Base-by-base conservation (phyloP, 2,797 vertebrate genomes). In the Lepilemur ruficaudatus region DNA sequence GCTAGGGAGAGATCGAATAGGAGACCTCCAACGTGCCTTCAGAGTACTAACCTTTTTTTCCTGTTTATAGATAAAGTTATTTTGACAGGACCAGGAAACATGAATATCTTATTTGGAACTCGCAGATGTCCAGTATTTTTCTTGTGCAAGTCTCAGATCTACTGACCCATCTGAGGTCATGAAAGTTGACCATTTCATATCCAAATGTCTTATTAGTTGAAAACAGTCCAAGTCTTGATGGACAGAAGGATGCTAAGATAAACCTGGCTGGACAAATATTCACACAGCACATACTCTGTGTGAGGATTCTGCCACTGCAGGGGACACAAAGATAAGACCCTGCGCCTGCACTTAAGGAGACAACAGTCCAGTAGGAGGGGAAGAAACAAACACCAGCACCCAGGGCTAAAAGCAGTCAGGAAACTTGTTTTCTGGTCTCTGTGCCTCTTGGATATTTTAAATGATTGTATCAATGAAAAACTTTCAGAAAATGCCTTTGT, bases 41-140 rank as follows among this genome's bases (percentile, higher is more conserved):
- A 41, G 67, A 91, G 81, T 7, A 35, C 28, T 91, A 73, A 57
- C 17, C 12, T 65, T 95, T 96, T 43, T 52, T 88, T 93, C 55
- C 59, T 94, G 12, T 61, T 87, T 89, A 69, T 57, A 41, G 46
- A 70, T 12, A 70, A 41, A 32, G 13, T 25, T 93, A 69, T 95
- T 95, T 96, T 89, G 85, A 69, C 3, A 73, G 63, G 59, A 92
- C 28, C 59, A 83, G 94, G 59, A 85, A 69, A 76, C 30, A 38
- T 50, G 25, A 57, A 57, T 63, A 70, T 73, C 25, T 50, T 83
- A 81, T 61, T 38, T 87, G 67, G 78, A 75, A 69, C 73, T 92
- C 35, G 52, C 30, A 82, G 52, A 65, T 65, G n/a, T 50, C 61
- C 78, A 75, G 59, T 63, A 57, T 89, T 96, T 88, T 80, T 59